Evolutionary conservation across 2,888 invertebrate genomes (phyloP), one percentile per base, ranked within the genome.

Genomic region (Apoda limacodes): DNA sequence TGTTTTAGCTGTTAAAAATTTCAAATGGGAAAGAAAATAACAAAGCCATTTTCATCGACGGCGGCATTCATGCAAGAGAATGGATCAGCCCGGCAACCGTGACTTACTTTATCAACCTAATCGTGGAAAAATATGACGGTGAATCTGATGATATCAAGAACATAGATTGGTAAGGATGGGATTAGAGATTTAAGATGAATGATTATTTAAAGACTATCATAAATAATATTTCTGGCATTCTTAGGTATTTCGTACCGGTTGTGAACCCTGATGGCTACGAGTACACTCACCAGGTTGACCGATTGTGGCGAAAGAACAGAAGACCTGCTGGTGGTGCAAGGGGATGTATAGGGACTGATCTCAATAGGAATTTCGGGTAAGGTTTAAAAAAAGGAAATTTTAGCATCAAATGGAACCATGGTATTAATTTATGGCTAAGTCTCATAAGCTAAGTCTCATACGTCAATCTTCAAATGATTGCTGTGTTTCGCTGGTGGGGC

Each of bases 181-280:
- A n/a, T n/a, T n/a, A n/a, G n/a, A n/a, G n/a, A n/a, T n/a, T n/a
- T n/a, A n/a, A n/a, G n/a, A n/a, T n/a, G n/a, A n/a, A n/a, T n/a
- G n/a, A n/a, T n/a, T n/a, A n/a, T n/a, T n/a, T n/a, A n/a, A n/a
- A n/a, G n/a, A n/a, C n/a, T n/a, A 17, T 17, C 5, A 7, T 7
- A 7, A 6, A 17, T 17, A 5, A 17, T 17, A 17, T 17, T 28
- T 30, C 19, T 11, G 7, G 5, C 17, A 22, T 30, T 40, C 37
- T 26, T 42, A 83, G 83, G 83, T 89, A 90, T 53, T 82, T 92
- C 50, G 65, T 90, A 28, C 89, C 92, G 1, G 84, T 92, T 13
- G 83, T 88, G 21, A 93, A 93, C 64, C 93, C 93, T 5, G 92
- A 95, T 53, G 93, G 95, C 6, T 96, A 96, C 58, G 93, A 92